A percentile compares a stretch with the other conserved stretches of the same genome.
Conservation (phyloP, 92 coral and sea anemone species). For the Nematostella vectensis region DNA sequence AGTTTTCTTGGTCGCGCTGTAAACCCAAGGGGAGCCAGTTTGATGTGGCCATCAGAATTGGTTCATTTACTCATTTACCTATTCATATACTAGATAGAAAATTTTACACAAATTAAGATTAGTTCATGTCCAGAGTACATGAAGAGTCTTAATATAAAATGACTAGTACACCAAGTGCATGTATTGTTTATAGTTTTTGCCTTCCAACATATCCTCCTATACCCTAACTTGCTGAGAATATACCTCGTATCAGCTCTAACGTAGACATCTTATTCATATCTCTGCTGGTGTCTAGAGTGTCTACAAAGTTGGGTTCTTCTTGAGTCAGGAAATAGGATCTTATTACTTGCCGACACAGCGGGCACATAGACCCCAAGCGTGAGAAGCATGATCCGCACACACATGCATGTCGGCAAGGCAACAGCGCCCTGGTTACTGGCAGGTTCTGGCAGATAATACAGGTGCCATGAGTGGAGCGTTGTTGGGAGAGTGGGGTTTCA, state of each 20-base stretch:
- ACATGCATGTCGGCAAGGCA: slow-evolving; percentile 97
- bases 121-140: no score
- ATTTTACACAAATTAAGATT: no score
- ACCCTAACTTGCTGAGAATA: slow-evolving; percentile 43
- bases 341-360: slow-evolving; percentile 82
- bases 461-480: slow-evolving; percentile 11
- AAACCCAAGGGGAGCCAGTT: no score
- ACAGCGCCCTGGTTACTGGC: slow-evolving; percentile 75
- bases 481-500: neutral
- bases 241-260: slow-evolving; percentile 56
- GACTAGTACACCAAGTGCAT: no score
- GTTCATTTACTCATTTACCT: no score
- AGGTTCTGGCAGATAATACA: slow-evolving; percentile 74
- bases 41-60: no score
- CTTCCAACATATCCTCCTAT: no score
- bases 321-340: slow-evolving; percentile 67
- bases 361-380: slow-evolving; percentile 56
- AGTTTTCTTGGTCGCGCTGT: no score
- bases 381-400: slow-evolving; percentile 70
- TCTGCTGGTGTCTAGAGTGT: slow-evolving; percentile 48
- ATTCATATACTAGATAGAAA: no score
- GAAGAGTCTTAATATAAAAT: no score
- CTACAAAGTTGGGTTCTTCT: slow-evolving; percentile 58
- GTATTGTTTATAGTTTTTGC: no score
- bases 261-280: slow-evolving; percentile 62